Base-by-base conservation (phyloP, 1,140 invertebrate species). In the Orchesella cincta region DNA sequence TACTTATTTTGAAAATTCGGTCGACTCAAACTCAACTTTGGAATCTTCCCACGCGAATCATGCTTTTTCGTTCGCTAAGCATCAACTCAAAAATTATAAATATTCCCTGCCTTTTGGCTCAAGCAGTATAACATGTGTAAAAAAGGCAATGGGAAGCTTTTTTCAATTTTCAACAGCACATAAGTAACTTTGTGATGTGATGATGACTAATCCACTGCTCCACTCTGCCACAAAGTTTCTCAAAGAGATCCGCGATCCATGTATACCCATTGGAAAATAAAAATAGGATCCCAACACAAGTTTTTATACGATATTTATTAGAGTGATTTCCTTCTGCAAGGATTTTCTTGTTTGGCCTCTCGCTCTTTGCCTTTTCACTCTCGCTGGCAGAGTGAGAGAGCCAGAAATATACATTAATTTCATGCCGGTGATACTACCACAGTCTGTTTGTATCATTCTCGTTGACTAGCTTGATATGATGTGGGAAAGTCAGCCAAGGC, bases 191-290 rank as follows among this genome's bases (percentile, higher is more conserved):
- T n/a, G n/a, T n/a, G n/a, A n/a, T 67, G 62, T 67, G 62, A 14
- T n/a, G 62, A 67, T 67, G 62, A 67, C 62, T 67, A 67, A 67
- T 67, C 62, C 62, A 33, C 62, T 46, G 29, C 62, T 31, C 3
- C 62, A 29, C 8, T 46, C 39, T n/a, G 3, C 26, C 62, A 8
- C 8, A 31, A 31, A 67, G 8, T 67, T 3, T 31, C 29, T 8
- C 26, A 31, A 18, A 33, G 29, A 67, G 23, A 33, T 8, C 33
- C 8, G 62, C 62, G 8, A 16, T 12, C 23, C 8, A 33, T 31
- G 8, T 29, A n/a, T 29, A 8, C 62, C 52, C 3, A 57, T 57
- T 23, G 3, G 52, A 26, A 3, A 26, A 57, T 46, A 8, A 12
- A 12, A 20, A 12, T 12, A 12, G 39, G 20, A 46, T 12, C 8